phyloP scores from a whole-genome alignment of 2,888 invertebrate species.

The Cinara cedri region DNA sequence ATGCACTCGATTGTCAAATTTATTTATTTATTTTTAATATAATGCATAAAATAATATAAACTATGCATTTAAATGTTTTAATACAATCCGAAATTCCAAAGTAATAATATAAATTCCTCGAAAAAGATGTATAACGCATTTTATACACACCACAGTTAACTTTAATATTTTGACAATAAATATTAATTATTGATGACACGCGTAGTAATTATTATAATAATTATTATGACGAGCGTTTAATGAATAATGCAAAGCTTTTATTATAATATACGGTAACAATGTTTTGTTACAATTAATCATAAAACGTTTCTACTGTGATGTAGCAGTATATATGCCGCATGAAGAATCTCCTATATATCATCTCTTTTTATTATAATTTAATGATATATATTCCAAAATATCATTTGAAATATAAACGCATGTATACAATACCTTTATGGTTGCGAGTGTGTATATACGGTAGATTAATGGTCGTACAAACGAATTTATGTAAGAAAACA shows the following conservation, averaged over 20 bases:
- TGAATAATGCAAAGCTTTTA: background rate
- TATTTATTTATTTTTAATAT: too few species aligned
- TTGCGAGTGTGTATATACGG: background rate
- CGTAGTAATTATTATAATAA: background rate
- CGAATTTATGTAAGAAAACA: background rate
- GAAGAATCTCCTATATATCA: background rate
- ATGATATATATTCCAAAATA: background rate
- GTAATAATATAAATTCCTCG: too few species aligned
- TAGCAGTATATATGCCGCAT: background rate
- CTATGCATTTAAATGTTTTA: too few species aligned
- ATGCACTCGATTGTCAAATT: too few species aligned
- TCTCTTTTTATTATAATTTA: slow-evolving; percentile 1
- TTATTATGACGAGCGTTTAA: background rate
- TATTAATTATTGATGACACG: background rate
- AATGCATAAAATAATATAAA: too few species aligned
- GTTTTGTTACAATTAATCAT: slow-evolving; percentile 11
- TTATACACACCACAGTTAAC: background rate
- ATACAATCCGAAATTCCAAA: too few species aligned
- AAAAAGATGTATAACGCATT: too few species aligned
- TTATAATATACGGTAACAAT: background rate
- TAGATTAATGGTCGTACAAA: slow-evolving; percentile 29
- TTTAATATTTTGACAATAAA: background rate
- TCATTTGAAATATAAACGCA: slow-evolving; percentile 3
- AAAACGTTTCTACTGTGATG: background rate
- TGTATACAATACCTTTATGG: background rate